phyloP scores from a whole-genome alignment of 2,888 invertebrate genomes.

The Caenorhabditis macrosperma region DNA sequence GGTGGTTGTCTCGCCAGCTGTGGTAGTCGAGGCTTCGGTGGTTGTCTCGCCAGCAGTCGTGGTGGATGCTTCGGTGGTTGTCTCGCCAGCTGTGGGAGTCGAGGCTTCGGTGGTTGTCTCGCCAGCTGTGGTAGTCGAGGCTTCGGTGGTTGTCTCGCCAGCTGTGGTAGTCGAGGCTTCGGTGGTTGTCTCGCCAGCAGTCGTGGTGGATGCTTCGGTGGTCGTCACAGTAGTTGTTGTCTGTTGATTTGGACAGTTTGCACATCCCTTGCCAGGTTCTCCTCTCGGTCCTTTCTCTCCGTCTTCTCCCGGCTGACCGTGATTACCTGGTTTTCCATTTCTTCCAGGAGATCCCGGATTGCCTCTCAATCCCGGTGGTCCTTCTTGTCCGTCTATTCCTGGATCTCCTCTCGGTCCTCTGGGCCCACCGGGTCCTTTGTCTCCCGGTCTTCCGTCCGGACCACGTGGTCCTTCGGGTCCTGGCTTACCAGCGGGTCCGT shows the following conservation, averaged over 20 bases:
- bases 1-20: too few species aligned
- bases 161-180: background rate
- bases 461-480: conserved; percentile 34
- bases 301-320: background rate
- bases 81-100: background rate
- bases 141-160: background rate
- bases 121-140: background rate
- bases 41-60: background rate
- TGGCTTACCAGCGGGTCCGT: conserved; percentile 3
- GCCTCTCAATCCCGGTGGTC: conserved; percentile 12
- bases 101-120: background rate
- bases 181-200: conserved; percentile 6
- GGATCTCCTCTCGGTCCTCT: conserved; percentile 21
- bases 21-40: too few species aligned
- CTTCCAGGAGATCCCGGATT: background rate
- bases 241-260: background rate
- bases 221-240: background rate
- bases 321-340: background rate
- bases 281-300: background rate
- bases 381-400: conserved; percentile 28
- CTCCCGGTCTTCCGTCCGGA: conserved; percentile 32
- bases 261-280: conserved; percentile 5
- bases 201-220: conserved; percentile 9
- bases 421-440: conserved; percentile 23
- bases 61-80: background rate